phyloP scores from a whole-genome alignment of 2,888 invertebrate species.

The Drosophila cyrtoloma region DNA sequence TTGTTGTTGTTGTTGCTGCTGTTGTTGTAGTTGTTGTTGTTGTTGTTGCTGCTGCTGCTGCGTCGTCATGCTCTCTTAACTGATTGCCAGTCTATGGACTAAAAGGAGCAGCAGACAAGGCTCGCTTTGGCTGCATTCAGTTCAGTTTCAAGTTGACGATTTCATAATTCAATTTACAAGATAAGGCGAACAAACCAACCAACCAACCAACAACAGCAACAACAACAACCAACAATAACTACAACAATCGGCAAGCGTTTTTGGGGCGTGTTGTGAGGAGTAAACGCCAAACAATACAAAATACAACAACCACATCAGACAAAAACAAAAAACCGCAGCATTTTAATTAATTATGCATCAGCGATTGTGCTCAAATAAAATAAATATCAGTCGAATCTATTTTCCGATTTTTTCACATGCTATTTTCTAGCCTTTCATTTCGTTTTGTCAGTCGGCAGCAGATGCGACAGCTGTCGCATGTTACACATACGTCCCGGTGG shows the following conservation, averaged over 20 bases:
- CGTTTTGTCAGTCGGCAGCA: conserved; percentile 16
- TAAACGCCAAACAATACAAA: conserved; percentile 45
- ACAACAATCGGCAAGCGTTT: conserved; percentile 38
- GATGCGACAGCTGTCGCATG: conserved; percentile 20
- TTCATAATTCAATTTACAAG: conserved; percentile 84
- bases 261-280: conserved; percentile 74
- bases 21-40: conserved; percentile 38
- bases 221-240: conserved; percentile 35
- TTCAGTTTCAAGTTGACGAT: conserved; percentile 82
- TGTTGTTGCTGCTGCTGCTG: conserved; percentile 31
- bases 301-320: conserved; percentile 18
- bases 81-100: conserved; percentile 75
- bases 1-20: conserved; percentile 33
- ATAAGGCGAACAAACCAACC: conserved; percentile 70
- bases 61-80: conserved; percentile 80
- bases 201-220: conserved; percentile 39
- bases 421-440: conserved; percentile 15
- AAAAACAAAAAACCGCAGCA: conserved; percentile 48
- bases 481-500: conserved; percentile 60
- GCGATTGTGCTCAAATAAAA: conserved; percentile 80
- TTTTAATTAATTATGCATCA: conserved; percentile 83
- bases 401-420: conserved; percentile 35
- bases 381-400: conserved; percentile 62
- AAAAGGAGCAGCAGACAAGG: conserved; percentile 73
- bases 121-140: conserved; percentile 66